Percentiles rank a stretch among this genome's conserved stretches.
Conservation (phyloP, 2,797 vertebrate genomes). For the Urophycis tenuis region DNA sequence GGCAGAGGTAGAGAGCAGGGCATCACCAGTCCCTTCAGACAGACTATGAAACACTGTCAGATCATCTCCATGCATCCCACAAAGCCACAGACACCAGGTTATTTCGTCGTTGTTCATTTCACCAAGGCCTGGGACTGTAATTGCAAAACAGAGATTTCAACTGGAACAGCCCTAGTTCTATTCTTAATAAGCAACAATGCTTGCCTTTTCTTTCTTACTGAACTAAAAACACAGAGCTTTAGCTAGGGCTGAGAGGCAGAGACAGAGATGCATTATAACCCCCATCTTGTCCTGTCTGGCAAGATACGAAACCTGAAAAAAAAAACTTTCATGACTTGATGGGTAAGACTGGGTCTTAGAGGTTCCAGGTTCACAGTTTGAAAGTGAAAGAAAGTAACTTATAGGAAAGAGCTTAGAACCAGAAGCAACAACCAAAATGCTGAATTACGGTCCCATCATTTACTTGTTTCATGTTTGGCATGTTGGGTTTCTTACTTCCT, state of each 20-base stretch:
- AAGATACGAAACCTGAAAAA: slow-evolving; percentile 39
- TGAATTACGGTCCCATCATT: too few species aligned
- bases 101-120: neutral
- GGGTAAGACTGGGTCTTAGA: slow-evolving; percentile 33
- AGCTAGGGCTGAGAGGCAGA: slow-evolving; percentile 33
- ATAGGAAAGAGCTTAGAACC: too few species aligned
- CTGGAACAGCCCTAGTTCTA: slow-evolving; percentile 35
- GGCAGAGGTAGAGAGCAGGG: slow-evolving; percentile 21
- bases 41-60: slow-evolving; percentile 6
- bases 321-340: slow-evolving; percentile 42
- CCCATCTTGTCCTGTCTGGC: slow-evolving; percentile 31
- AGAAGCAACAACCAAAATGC: neutral
- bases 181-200: slow-evolving; percentile 52
- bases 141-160: neutral
- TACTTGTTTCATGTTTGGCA: neutral
- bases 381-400: too few species aligned
- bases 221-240: slow-evolving; percentile 39
- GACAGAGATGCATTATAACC: slow-evolving; percentile 34
- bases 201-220: slow-evolving; percentile 47
- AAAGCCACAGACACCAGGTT: neutral
- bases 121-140: neutral
- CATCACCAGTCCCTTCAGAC: neutral
- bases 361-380: neutral
- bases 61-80: slow-evolving; percentile 17
- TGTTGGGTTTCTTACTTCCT: neutral